Percentiles rank a stretch among this genome's conserved stretches.
phyloP scores from a whole-genome alignment of 2,888 invertebrate genomes.

The Ophion ventricosus region DNA sequence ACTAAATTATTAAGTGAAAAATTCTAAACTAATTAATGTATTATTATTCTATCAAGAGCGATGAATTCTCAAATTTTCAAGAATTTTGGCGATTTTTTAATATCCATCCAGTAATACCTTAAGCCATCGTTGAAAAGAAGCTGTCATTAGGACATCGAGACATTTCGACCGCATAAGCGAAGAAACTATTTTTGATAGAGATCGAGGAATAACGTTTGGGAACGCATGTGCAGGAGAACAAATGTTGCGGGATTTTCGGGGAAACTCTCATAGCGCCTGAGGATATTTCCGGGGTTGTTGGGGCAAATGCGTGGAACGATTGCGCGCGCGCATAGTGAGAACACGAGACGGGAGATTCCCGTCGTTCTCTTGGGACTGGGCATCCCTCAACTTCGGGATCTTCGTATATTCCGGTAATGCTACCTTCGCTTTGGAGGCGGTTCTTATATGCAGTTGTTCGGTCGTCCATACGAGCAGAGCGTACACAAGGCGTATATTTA shows the following conservation, averaged over 20 bases:
- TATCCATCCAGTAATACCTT: too few relatives aligned
- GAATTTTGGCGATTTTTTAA: too few relatives aligned
- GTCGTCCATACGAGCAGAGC: background rate
- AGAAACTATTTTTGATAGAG: conserved; percentile 25
- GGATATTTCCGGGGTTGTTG: conserved; percentile 61
- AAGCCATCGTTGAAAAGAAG: background rate
- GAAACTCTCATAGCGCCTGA: conserved; percentile 20
- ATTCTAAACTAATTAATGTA: too few relatives aligned
- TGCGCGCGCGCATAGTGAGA: conserved; percentile 33
- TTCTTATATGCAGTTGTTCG: conserved; percentile 59
- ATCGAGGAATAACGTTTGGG: conserved; percentile 7
- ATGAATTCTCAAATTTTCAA: too few relatives aligned
- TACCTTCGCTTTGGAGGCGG: conserved; percentile 50
- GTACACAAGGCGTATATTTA: conserved; percentile 20
- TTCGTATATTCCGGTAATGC: conserved; percentile 50
- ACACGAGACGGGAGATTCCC: conserved; percentile 62
- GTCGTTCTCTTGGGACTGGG: conserved; percentile 70
- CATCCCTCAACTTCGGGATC: conserved; percentile 73
- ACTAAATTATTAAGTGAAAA: too few relatives aligned
- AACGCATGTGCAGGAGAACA: conserved; percentile 39
- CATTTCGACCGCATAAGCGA: background rate
- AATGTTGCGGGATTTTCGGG: conserved; percentile 54
- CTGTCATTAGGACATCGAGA: background rate
- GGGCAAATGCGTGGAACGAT: conserved; percentile 51
- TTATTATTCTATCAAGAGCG: too few relatives aligned